Conservation (phyloP, 2,113 vertebrate genomes). For the Cepphus grylle region DNA sequence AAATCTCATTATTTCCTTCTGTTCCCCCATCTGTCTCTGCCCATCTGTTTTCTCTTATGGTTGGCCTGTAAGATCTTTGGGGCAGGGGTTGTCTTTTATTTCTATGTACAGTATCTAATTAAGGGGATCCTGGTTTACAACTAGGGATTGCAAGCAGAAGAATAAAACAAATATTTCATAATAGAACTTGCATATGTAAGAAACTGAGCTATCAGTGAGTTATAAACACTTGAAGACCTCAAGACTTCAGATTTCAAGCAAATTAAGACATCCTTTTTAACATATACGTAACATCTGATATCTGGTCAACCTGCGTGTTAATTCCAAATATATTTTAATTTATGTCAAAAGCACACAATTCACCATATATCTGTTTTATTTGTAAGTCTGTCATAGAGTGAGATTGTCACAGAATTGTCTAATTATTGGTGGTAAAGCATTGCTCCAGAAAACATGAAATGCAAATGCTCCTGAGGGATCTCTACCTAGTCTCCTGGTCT, state of each 20-base stretch:
- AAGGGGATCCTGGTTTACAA: neutral
- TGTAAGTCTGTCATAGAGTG: neutral
- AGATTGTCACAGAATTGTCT: neutral
- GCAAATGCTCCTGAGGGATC: neutral
- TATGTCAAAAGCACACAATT: neutral
- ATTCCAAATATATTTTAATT: neutral
- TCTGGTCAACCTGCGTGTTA: neutral
- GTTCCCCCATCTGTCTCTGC: slow-evolving; percentile 43
- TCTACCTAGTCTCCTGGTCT: neutral
- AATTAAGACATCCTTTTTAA: neutral
- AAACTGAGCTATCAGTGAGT: neutral
- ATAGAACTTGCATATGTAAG: neutral
- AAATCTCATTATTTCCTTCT: slow-evolving; percentile 36
- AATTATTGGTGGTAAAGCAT: neutral
- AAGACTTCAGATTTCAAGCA: neutral
- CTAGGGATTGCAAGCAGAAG: neutral
- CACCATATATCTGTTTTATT: neutral
- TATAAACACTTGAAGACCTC: neutral
- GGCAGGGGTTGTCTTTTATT: neutral
- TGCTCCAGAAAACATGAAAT: neutral
- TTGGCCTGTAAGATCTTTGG: neutral
- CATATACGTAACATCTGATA: neutral
- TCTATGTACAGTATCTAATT: neutral
- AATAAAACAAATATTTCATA: neutral
- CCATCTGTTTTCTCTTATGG: slow-evolving; percentile 35